Conservation (phyloP, 2,113 vertebrate species). For the Salvelinus sp. region DNA sequence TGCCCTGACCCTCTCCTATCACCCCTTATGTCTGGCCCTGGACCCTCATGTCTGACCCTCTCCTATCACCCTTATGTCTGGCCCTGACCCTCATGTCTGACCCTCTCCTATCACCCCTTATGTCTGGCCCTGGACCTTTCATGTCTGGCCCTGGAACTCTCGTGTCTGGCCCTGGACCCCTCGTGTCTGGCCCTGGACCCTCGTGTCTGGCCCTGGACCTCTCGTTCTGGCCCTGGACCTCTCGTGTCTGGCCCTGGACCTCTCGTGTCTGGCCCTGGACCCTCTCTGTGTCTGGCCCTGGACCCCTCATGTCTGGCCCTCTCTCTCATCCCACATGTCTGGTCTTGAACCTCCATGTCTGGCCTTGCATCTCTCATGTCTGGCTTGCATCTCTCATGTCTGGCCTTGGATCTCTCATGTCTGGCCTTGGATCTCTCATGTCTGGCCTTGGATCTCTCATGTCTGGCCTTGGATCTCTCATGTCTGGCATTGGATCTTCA, state of each 20-base stretch:
- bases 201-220: background rate
- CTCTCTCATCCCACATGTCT: too few relatives aligned
- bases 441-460: constrained; percentile 8
- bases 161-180: background rate
- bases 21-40: background rate
- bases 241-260: background rate
- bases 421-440: constrained; percentile 1
- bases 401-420: constrained; percentile 19
- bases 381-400: constrained; percentile 13
- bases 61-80: background rate
- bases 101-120: too few relatives aligned
- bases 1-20: background rate
- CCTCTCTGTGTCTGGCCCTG: constrained; percentile 11
- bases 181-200: too few relatives aligned
- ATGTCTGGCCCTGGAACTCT: background rate
- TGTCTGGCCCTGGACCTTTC: background rate
- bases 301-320: too few relatives aligned
- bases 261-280: background rate
- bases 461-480: constrained; percentile 7
- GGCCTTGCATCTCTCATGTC: constrained; percentile 6
- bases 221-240: constrained; percentile 7
- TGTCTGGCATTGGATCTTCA: background rate
- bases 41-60: background rate
- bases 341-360: background rate
- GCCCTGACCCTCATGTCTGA: too few relatives aligned